Base-by-base conservation (phyloP, 1,140 invertebrate genomes). In the Eriosoma lanigerum region DNA sequence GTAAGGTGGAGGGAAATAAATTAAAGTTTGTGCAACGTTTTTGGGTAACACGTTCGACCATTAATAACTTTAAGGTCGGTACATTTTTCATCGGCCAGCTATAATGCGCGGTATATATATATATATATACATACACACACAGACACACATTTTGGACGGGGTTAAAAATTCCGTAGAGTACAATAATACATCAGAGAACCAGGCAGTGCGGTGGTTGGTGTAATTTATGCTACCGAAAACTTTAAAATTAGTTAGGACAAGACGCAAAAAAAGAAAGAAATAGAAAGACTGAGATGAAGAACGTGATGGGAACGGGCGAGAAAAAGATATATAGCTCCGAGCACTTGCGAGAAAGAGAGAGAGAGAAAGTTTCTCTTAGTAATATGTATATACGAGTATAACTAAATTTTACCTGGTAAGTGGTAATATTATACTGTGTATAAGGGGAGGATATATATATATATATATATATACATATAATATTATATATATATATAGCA, bases 41-140 rank as follows among this genome's bases (percentile, higher is more conserved):
- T 78, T 21, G 38, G 75, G 38, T 46, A 78, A 78, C 54, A 78
- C 54, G 75, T 78, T 78, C 75, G 38, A 60, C 54, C 75, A 78
- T 78, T 78, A 76, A 76, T 76, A 76, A 76, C 72, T 76, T 76
- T 60, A 78, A 78, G 75, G 52, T 78, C 75, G 52, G 75, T 48
- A 62, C 54, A 78, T 78, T 78, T 78, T 78, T 78, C 75, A 78
- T 78, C 54, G 54, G 75, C 75, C 52, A 46, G 56, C 75, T 62
- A 60, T 75, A 75, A 38, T 19, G 32, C 24, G 32, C 46, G 13
- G 12, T 21, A 21, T 66, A 21, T 56, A 76, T 48, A 60, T 76
- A 56, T 58, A 48, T 46, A 38, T 56, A 62, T 72, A 52, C 46
- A 32, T 54, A 73, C 4, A 66, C 46, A 60, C 24, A 73, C 4